Conservation (phyloP, 2,888 invertebrate species). For the Meiosimyza platycephala region DNA sequence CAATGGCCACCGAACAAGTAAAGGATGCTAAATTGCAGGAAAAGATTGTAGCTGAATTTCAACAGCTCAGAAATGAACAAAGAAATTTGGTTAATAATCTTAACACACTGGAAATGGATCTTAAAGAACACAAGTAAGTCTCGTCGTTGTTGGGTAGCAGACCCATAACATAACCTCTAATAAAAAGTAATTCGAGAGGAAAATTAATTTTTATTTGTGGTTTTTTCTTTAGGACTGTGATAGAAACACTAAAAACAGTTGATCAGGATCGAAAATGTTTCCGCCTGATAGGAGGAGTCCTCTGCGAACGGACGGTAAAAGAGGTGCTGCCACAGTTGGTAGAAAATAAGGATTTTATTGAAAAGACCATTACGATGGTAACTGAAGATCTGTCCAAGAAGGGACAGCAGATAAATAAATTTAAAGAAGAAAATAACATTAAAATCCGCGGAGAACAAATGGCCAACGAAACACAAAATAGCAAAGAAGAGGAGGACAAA, state of each 20-base stretch:
- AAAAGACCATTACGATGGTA: constrained; percentile 81
- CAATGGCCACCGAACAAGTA: constrained; percentile 63
- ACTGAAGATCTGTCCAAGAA: constrained; percentile 86
- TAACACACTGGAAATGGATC: constrained; percentile 92
- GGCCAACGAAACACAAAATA: constrained; percentile 54
- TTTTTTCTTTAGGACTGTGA: constrained; percentile 80
- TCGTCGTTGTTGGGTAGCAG: not conserved
- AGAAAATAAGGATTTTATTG: constrained; percentile 83
- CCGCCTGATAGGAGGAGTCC: constrained; percentile 91
- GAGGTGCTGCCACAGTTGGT: constrained; percentile 88
- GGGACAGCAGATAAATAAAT: constrained; percentile 91
- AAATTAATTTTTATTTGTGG: not conserved
- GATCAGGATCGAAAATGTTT: constrained; percentile 89
- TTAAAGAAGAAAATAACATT: constrained; percentile 90
- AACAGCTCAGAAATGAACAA: constrained; percentile 88
- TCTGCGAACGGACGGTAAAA: constrained; percentile 91
- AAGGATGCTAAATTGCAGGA: constrained; percentile 71
- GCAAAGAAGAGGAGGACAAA: constrained; percentile 51
- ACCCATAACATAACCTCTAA: constrained; percentile 57
- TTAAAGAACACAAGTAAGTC: constrained; percentile 92
- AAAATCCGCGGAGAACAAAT: constrained; percentile 79
- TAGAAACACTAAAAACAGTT: constrained; percentile 89
- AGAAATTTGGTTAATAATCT: constrained; percentile 87
- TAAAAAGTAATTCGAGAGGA: constrained; percentile 23
- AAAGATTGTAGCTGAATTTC: constrained; percentile 89